Base-by-base conservation (phyloP, 1,140 invertebrate genomes). In the Coenobita brevimanus region DNA sequence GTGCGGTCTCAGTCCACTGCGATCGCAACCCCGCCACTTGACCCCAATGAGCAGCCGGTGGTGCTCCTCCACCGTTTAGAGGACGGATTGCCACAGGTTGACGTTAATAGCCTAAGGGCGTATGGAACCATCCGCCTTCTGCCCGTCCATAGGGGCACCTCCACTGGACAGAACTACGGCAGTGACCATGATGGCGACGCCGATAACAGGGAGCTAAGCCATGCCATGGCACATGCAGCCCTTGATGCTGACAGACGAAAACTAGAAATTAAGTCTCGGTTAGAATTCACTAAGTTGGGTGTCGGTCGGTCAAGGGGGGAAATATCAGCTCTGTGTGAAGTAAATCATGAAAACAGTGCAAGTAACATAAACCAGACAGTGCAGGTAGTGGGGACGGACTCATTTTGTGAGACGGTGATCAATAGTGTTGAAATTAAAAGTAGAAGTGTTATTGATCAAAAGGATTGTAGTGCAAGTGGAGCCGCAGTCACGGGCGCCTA, bases 51-150 rank as follows among this genome's bases (percentile, higher is more conserved):
- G 27, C 85, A 87, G 64, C 85, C 85, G 3, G 78, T 87, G 27
- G 85, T 87, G 3, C 62, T 87, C 21, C 50, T 87, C 10, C 85
- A 87, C 36, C 85, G 85, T 17, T 46, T 87, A 8, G 85, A 87
- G 50, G 85, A 87, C 46, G 85, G 85, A 1, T 64, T 87, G 15
- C 85, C 76, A 6, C 76, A 80, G 36, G 85, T 75, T 33, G 85
- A 87, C 60, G 75, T 87, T 27, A 80, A 71, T 43, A 87, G 85
- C 50, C 85, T 87, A n/a, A 75, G 78, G 6, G 85, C 85, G 0
- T 87, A 71, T 69, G 85, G 85, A 17, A 87, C 85, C 0, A 87
- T 87, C 46, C 85, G 85, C 38, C 85, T 87, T 21, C 33, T 87
- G n/a, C 85, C 85, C 24, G 85, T 87, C 38, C 83, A 79, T 27